Evolutionary conservation across 23 tunicate species (phyloP).

Genomic region (Halocynthia roretzi): DNA sequence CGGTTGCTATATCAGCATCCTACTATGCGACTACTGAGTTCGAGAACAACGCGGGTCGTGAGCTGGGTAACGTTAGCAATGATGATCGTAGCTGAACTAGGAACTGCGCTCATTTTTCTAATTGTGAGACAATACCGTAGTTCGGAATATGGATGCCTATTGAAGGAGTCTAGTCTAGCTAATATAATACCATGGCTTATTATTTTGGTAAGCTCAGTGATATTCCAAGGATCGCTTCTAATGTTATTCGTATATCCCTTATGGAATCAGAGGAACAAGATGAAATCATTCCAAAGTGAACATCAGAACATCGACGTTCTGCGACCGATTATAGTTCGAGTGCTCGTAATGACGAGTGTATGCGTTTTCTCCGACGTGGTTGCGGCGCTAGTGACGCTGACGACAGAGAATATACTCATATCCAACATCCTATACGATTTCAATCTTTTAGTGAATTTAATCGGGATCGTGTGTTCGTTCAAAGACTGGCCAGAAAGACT

Average conservation of each 20-base stretch:
- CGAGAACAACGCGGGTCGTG: background rate
- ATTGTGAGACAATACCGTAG: background rate
- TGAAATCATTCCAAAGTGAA: background rate
- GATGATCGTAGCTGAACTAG: background rate
- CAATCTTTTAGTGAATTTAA: slow-evolving; percentile 3
- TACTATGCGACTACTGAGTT: background rate
- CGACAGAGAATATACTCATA: background rate
- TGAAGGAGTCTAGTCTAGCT: background rate
- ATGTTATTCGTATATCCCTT: slow-evolving; percentile 1
- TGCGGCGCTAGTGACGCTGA: slow-evolving; percentile 14
- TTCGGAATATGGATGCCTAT: slow-evolving; percentile 4
- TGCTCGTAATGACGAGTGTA: background rate
- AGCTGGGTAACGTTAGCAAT: background rate
- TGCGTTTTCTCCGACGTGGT: slow-evolving; percentile 15
- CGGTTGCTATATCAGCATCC: slow-evolving; percentile 7
- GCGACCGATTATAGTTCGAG: background rate
- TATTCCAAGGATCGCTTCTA: background rate
- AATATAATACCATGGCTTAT: slow-evolving; percentile 1
- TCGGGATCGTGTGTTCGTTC: slow-evolving; percentile 1
- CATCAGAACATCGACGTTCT: background rate
- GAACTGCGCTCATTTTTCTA: background rate
- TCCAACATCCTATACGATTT: slow-evolving; percentile 8
- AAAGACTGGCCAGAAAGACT: background rate
- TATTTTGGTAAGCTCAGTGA: background rate
- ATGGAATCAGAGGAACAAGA: background rate